Evolutionary conservation across 1,140 invertebrate species (phyloP), one percentile per base, ranked within the genome.

Genomic region (Holotrichia oblita): DNA sequence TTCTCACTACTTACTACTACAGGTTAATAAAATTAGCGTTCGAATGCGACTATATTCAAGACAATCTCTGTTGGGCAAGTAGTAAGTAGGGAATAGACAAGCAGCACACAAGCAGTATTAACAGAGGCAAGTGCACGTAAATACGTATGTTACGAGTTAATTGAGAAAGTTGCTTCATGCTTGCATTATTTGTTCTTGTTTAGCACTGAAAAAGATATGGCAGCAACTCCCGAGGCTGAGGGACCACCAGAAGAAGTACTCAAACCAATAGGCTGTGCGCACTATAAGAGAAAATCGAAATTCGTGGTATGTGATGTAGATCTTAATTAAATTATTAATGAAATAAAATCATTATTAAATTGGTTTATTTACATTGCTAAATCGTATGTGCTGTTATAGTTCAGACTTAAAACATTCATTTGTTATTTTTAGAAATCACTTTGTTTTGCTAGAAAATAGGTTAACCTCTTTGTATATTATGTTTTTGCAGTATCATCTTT

Each of bases 221-320:
- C 81, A 73, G 81, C 84, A 6, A 85, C 83, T 61, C 84, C 85
- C n/a, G 80, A 80, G 2, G 83, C 83, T 64, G 83, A 85, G 73
- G 83, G 83, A 0, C 84, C 85, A 4, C 83, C 83, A 77, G 85
- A 85, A 81, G 85, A 85, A 61, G 79, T 79, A 34, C 81, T 84
- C 27, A 90, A 90, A 86, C 86, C 87, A 24, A 87, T 89, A 82
- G 94, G 94, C 55, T 95, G 94, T 86, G 90, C 91, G 75, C 94
- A 95, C 87, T 95, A 95, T 81, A 94, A 94, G 84, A 90, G 94
- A 83, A 91, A 93, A 84, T 93, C 93, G 4, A 94, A 94, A 88
- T 94, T 94, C 88, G 93, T 95, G 87, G 94, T 94, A 88, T 91
- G 91, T 89, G 9, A 4, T 74, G n/a, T 27, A 17, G 48, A 74